These are phyloP conservation scores for Odontesthes bonariensis DNA, from an alignment of 2,113 vertebrate species.

Conservation along the genomic window DNA sequence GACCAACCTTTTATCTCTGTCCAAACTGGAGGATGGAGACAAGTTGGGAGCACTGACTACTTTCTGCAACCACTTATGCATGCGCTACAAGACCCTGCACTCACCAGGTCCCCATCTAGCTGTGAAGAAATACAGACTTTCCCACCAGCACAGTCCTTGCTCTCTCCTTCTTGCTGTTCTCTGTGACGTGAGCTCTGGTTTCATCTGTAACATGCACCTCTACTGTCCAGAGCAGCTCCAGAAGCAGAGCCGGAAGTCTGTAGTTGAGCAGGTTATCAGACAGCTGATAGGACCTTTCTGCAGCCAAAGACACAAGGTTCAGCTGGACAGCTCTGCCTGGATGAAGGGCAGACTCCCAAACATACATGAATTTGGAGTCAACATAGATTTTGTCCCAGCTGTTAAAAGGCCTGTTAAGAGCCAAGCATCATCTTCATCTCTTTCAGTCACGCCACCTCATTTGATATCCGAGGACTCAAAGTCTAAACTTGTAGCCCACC, in stretches of 20 bases:
- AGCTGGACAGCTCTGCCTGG: constrained; percentile 67
- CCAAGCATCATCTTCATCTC: not conserved
- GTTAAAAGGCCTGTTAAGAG: not conserved
- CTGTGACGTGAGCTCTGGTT: constrained; percentile 68
- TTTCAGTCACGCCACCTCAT: not conserved
- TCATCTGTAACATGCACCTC: constrained; percentile 76
- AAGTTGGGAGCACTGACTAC: constrained; percentile 69
- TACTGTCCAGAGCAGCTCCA: constrained; percentile 69
- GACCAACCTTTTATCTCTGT: constrained; percentile 60
- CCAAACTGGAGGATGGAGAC: constrained; percentile 55
- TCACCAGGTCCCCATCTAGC: constrained; percentile 54
- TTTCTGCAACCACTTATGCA: constrained; percentile 60
- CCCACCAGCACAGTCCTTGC: constrained; percentile 39
- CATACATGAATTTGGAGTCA: constrained; percentile 42
- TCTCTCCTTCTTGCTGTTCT: constrained; percentile 70
- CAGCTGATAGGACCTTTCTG: constrained; percentile 69
- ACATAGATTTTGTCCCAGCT: constrained; percentile 46
- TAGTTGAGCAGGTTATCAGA: constrained; percentile 68
- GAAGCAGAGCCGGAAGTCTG: constrained; percentile 52
- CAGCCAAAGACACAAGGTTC: constrained; percentile 51
- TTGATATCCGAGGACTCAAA: constrained; percentile 1
- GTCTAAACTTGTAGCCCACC: constrained; percentile 30
- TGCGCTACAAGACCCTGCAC: constrained; percentile 56
- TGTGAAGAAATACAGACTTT: constrained; percentile 76
- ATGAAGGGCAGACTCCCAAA: constrained; percentile 53